Base-by-base conservation (phyloP, 2,797 vertebrate genomes). In the Argentina silus region DNA sequence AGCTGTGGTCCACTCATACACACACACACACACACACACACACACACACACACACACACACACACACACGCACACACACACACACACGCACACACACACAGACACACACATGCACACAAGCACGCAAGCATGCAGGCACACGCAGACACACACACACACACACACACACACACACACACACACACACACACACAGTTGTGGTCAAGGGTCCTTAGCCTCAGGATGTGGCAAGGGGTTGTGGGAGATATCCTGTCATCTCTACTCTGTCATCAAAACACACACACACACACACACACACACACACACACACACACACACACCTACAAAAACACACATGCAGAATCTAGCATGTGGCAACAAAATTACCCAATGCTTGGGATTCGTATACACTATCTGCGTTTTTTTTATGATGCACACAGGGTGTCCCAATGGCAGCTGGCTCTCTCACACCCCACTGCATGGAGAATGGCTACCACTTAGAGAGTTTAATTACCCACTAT, bases 401-500 rank as follows among this genome's bases (percentile, higher is more conserved):
- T 10, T 42, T n/a, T 21, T 67, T 10, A 7, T 8, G 8, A 66
- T 60, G 57, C 17, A 10, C 55, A 36, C 27, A 36, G 56, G 56
- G 56, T 59, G 50, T 9, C 61, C 59, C 66, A 43, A 43, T 9
- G 44, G 23, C 76, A 78, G 76, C 66, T 70, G 70, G 60, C 21
- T 9, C n/a, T 65, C 71, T 65, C 50, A 64, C 70, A 65, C 23
- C 36, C 60, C 44, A 36, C 75, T 67, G 76, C 66, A 42, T 61
- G 60, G 76, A 73, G 48, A 69, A 73, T 68, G 76, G 66, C 15
- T 17, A 65, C 21, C 17, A 50, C 63, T 77, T 44, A 60, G n/a
- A 47, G 57, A 42, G 61, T 61, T 67, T 56, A 77, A 77, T 77
- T 68, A 48, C 19, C 70, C 75, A 63, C 65, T 3, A n/a, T 27